These are phyloP conservation scores for Tetramorium simillimum DNA, from an alignment of 1,140 invertebrate species.

Conservation along the genomic window DNA sequence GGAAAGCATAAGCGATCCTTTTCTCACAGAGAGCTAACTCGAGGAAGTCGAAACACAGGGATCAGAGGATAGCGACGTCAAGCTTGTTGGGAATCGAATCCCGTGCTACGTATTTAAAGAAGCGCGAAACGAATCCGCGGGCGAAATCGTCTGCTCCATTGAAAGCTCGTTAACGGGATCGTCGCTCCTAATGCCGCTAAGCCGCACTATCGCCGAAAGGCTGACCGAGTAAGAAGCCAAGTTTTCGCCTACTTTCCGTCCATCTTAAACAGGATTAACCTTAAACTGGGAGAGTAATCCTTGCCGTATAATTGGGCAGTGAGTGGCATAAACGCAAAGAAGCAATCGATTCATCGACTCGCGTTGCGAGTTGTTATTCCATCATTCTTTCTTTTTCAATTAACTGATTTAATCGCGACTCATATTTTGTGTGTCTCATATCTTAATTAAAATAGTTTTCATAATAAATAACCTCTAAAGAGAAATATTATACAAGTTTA, in stretches of 20 bases:
- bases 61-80: conserved; percentile 4
- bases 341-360: conserved; percentile 64
- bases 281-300: conserved; percentile 79
- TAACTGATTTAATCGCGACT: neutral
- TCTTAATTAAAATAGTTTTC: neutral
- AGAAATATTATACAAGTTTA: neutral
- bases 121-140: conserved; percentile 42
- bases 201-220: conserved; percentile 74
- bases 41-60: neutral
- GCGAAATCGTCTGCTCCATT: conserved; percentile 66
- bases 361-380: conserved; percentile 40
- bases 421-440: neutral
- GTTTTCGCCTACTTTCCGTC: conserved; percentile 78
- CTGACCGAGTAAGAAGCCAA: conserved; percentile 76
- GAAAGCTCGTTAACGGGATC: conserved; percentile 78
- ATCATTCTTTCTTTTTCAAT: conserved; percentile 21
- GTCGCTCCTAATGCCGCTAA: conserved; percentile 77
- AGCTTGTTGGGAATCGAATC: conserved; percentile 31
- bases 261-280: conserved; percentile 80
- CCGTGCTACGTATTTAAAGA: conserved; percentile 49
- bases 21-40: neutral
- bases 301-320: conserved; percentile 69
- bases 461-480: neutral
- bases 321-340: conserved; percentile 34
- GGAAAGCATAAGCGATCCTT: neutral